phyloP scores from a whole-genome alignment of 2,797 vertebrate species.

The Columba guinea region DNA sequence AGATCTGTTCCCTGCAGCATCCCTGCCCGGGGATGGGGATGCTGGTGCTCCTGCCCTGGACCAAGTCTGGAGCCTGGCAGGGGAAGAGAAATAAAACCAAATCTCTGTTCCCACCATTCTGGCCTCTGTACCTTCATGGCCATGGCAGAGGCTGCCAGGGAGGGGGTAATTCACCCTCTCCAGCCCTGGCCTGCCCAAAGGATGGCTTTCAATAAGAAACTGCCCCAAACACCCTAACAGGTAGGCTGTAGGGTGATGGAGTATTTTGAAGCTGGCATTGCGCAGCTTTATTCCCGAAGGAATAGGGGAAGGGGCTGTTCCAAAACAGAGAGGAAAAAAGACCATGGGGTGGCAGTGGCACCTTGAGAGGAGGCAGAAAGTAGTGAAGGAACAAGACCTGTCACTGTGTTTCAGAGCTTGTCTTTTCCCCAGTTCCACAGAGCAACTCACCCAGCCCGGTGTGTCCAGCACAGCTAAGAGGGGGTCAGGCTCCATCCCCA shows the following conservation, averaged over 20 bases:
- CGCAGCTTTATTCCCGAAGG: background rate
- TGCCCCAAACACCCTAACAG: background rate
- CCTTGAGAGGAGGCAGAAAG: background rate
- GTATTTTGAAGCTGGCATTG: background rate
- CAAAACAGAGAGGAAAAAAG: background rate
- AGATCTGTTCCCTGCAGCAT: background rate
- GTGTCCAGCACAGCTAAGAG: background rate
- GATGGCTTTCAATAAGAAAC: background rate
- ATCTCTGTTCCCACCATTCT: background rate
- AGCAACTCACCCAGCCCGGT: rapidly evolving
- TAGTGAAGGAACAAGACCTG: background rate
- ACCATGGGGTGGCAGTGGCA: background rate
- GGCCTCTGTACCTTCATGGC: background rate
- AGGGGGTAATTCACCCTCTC: background rate
- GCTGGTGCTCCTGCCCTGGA: background rate
- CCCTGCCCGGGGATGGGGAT: background rate
- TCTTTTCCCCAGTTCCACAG: background rate
- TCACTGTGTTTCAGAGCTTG: background rate
- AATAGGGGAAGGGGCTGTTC: background rate
- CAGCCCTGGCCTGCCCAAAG: background rate
- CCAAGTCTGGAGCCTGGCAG: background rate
- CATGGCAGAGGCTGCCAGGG: background rate
- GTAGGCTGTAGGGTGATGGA: background rate
- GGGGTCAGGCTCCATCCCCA: background rate
- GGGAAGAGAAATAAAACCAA: background rate